Conservation (phyloP, 1,140 invertebrate genomes). For the Proales similis region DNA sequence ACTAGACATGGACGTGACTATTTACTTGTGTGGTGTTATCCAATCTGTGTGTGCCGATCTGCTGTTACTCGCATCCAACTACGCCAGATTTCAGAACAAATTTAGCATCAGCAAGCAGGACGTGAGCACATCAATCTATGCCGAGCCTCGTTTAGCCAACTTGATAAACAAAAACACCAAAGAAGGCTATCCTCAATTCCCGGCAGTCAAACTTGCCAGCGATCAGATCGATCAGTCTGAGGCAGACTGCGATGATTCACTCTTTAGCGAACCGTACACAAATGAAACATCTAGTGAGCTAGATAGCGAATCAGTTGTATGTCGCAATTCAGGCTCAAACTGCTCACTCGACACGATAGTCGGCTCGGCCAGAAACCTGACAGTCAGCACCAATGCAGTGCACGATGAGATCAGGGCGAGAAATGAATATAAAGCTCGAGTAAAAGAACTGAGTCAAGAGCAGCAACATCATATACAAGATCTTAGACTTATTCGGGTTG, state of each 20-base stretch:
- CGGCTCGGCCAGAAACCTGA: too few relatives aligned
- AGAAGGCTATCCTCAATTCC: too few relatives aligned
- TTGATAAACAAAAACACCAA: too few relatives aligned
- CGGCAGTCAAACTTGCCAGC: too few relatives aligned
- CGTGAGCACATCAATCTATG: conserved; percentile 26
- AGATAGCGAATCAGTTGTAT: too few relatives aligned
- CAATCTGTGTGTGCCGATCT: conserved; percentile 16
- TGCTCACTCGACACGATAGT: too few relatives aligned
- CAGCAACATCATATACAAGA: conserved; percentile 17
- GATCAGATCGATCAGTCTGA: too few relatives aligned
- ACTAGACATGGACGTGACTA: conserved; percentile 21
- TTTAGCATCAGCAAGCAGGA: conserved; percentile 25
- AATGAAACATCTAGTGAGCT: conserved; percentile 15
- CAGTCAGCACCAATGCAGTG: too few relatives aligned
- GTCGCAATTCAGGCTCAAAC: too few relatives aligned
- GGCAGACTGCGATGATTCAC: too few relatives aligned
- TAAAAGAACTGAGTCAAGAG: conserved; percentile 26
- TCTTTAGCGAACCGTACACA: conserved; percentile 13
- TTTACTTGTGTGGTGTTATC: conserved; percentile 15
- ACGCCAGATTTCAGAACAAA: not conserved
- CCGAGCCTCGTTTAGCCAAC: conserved; percentile 14
- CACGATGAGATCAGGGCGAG: too few relatives aligned
- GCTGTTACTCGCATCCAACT: conserved; percentile 14
- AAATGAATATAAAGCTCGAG: conserved; percentile 7
- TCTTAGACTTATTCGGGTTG: not conserved